Evolutionary conservation across 2,113 vertebrate species (phyloP), one percentile per base, ranked within the genome.

Genomic region (Perccottus glenii): DNA sequence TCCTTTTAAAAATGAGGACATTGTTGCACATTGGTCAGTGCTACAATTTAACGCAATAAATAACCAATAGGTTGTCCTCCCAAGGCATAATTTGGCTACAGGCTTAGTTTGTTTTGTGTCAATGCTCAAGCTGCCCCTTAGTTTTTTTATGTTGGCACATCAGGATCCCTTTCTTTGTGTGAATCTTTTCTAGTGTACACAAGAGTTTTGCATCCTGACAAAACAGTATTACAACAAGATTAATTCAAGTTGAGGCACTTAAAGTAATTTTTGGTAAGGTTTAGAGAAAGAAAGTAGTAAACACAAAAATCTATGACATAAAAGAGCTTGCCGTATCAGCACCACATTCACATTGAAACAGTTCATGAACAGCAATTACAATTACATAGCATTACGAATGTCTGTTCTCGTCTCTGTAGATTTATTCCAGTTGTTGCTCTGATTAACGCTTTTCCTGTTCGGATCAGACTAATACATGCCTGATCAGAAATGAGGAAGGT

Each of bases 1-100:
- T 71, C 70, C 69, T 64, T 42, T 70, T 77, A 66, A 64, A 87
- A 79, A 80, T 84, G 64, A 59, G 70, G 57, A 65, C 59, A 50
- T 50, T 38, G 47, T 61, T 73, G 68, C 68, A 52, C 75, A 76
- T 53, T 11, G 16, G 61, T 73, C 62, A 48, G 60, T 50, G 47
- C 38, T 52, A 11, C 3, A 19, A 44, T 72, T 82, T 78, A 79
- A 68, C 76, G 73, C 77, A 69, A 47, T 66, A 12, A 71, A 73
- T 62, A 14, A 46, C 44, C 11, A 46, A 36, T 14, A 12, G 14
- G 52, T 36, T 55, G 14, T 55, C 4, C n/a, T 38, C 14, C 4
- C 12, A 5, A 4, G 33, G 11, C 7, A 38, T 55, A 55, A 55
- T 55, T 55, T 55, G 14, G 12, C 3, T 33, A 38, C 52, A 9